These are phyloP conservation scores for Tokudaia tokunoshimensis DNA, from an alignment of 2,797 vertebrate genomes.

Conservation along the genomic window DNA sequence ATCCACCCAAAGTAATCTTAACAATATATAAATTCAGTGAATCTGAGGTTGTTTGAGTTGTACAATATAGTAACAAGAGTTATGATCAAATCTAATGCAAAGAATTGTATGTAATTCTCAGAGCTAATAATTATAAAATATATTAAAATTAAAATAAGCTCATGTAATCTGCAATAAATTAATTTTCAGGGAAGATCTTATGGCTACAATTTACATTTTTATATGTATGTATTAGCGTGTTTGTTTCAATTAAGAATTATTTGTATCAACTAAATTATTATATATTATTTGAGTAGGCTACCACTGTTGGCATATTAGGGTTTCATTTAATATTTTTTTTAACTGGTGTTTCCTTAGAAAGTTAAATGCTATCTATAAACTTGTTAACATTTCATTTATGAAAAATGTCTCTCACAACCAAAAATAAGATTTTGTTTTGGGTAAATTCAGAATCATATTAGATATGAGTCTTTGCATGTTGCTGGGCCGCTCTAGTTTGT, in stretches of 20 bases:
- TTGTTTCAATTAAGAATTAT: constrained; percentile 48
- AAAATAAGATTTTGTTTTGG: not conserved
- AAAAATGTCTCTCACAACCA: not conserved
- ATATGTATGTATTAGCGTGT: not conserved
- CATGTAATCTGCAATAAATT: not conserved
- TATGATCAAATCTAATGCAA: not conserved
- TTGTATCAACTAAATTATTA: not conserved
- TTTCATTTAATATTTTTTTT: constrained; percentile 4
- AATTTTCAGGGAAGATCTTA: not conserved
- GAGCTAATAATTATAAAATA: not conserved
- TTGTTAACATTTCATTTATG: constrained; percentile 1
- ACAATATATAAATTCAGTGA: not conserved
- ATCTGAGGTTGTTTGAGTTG: not conserved
- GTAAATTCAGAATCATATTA: constrained; percentile 10
- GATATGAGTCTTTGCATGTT: not conserved
- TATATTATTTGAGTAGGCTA: not conserved
- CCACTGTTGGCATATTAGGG: not conserved
- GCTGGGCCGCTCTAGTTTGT: not conserved
- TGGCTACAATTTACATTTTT: not conserved
- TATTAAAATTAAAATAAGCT: not conserved
- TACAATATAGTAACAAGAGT: not conserved
- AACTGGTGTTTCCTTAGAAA: constrained; percentile 12
- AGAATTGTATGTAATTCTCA: not conserved
- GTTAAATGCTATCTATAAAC: constrained; percentile 7
- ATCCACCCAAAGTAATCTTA: not conserved